Percentiles rank a stretch among this genome's conserved stretches.
phyloP scores from a whole-genome alignment of 1,140 invertebrate species.

The Ips nitidus region DNA sequence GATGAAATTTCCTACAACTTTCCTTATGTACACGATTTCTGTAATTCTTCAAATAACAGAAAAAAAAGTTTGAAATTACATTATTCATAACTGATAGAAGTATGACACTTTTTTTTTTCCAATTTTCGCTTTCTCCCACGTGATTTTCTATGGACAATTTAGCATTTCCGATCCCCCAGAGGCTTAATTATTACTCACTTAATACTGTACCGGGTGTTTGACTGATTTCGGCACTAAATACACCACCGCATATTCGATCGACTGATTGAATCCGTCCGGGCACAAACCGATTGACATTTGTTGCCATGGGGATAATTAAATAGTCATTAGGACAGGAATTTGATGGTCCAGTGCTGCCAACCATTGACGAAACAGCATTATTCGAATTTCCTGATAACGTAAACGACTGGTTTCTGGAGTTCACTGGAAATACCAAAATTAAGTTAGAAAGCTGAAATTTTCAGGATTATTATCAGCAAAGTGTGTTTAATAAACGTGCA shows the following conservation, averaged over 20 bases:
- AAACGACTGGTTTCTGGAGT: constrained; percentile 67
- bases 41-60: too few species aligned
- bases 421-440: constrained; percentile 52
- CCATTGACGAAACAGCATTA: constrained; percentile 64
- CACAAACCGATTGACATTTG: constrained; percentile 62
- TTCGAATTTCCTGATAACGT: constrained; percentile 74
- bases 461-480: too few species aligned
- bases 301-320: constrained; percentile 74
- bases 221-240: constrained; percentile 65
- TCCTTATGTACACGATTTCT: too few species aligned
- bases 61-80: too few species aligned
- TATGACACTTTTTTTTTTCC: too few species aligned
- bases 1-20: too few species aligned
- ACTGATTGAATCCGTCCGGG: constrained; percentile 60
- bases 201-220: constrained; percentile 61
- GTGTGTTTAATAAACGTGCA: too few species aligned
- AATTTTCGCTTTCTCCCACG: too few species aligned
- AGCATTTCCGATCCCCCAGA: too few species aligned
- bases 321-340: constrained; percentile 73
- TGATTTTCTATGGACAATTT: too few species aligned
- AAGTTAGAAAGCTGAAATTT: too few species aligned
- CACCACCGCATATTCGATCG: constrained; percentile 72
- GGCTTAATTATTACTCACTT: constrained; percentile 57
- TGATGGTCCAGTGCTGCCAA: constrained; percentile 60
- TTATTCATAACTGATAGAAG: too few species aligned